phyloP scores from a whole-genome alignment of 2,888 invertebrate species.

The Cerceris rybyensis region DNA sequence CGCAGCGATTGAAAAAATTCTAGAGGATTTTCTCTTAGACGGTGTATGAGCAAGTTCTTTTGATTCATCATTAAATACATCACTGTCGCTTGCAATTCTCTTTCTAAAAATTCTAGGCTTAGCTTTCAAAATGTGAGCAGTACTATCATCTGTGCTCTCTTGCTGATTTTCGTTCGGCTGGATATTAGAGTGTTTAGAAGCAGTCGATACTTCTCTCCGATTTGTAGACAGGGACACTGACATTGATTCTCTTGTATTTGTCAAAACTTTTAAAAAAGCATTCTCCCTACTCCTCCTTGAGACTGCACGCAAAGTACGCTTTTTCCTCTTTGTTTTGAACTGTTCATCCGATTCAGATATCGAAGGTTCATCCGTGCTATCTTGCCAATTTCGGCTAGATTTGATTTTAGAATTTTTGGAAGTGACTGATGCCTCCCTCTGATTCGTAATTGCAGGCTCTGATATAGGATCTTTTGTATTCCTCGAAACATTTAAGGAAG shows the following conservation, averaged over 20 bases:
- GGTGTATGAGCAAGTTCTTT: neutral
- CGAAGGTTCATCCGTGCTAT: slow-evolving; percentile 5
- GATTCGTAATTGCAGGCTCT: neutral
- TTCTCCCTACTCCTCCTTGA: neutral
- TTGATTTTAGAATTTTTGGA: neutral
- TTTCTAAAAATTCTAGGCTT: slow-evolving; percentile 33
- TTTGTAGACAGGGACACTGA: neutral
- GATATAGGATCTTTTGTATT: neutral
- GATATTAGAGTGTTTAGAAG: too few species aligned
- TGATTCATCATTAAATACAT: slow-evolving; percentile 41
- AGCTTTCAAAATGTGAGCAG: slow-evolving; percentile 36
- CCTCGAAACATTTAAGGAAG: neutral
- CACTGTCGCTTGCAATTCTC: neutral
- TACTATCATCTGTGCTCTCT: slow-evolving; percentile 9
- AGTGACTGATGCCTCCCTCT: neutral
- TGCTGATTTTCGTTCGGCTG: neutral
- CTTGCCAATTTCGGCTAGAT: neutral
- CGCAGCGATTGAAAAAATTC: neutral
- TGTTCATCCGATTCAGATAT: neutral
- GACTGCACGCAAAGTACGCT: too few species aligned
- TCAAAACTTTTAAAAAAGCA: neutral
- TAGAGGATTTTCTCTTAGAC: neutral
- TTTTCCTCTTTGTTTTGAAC: neutral
- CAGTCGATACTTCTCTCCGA: neutral
- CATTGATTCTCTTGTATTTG: neutral